These are phyloP conservation scores for pig (Sus scrofa) DNA, from an alignment of 2,113 vertebrate genomes.

Conservation along the genomic window DNA sequence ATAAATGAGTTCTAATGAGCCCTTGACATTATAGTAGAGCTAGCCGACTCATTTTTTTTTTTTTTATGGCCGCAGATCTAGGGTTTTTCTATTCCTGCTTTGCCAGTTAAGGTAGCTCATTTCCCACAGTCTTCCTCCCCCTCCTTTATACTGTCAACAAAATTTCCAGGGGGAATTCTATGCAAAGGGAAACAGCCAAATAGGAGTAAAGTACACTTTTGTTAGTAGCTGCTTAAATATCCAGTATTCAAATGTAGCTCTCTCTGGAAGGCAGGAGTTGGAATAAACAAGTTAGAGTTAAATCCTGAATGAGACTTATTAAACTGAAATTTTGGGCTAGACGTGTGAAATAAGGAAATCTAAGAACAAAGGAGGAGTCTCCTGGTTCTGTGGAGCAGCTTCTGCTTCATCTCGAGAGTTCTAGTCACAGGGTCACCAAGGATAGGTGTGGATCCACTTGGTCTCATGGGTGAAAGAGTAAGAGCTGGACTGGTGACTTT, in stretches of 20 bases:
- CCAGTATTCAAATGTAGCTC: not conserved
- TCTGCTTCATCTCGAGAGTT: not conserved
- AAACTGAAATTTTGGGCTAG: not conserved
- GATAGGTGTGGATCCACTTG: not conserved
- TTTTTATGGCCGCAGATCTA: not conserved
- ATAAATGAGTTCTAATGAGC: not conserved
- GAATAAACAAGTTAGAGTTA: conserved; percentile 23
- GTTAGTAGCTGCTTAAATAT: not conserved
- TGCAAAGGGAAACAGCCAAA: not conserved
- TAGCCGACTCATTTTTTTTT: not conserved
- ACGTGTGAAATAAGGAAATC: not conserved
- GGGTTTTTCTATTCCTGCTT: not conserved
- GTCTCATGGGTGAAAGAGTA: not conserved
- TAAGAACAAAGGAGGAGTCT: not conserved
- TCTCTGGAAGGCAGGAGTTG: not conserved
- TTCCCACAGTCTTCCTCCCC: not conserved
- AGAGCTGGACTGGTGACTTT: not conserved
- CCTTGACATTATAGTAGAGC: not conserved
- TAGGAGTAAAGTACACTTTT: not conserved
- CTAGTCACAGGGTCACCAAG: not conserved
- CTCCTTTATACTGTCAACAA: not conserved
- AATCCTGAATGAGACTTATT: not conserved
- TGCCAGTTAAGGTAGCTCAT: not conserved
- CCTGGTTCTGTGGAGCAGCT: not conserved
- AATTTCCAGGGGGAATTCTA: not conserved